Evolutionary conservation across 2,888 invertebrate genomes (phyloP).

Genomic region (Coleophora deauratella): DNA sequence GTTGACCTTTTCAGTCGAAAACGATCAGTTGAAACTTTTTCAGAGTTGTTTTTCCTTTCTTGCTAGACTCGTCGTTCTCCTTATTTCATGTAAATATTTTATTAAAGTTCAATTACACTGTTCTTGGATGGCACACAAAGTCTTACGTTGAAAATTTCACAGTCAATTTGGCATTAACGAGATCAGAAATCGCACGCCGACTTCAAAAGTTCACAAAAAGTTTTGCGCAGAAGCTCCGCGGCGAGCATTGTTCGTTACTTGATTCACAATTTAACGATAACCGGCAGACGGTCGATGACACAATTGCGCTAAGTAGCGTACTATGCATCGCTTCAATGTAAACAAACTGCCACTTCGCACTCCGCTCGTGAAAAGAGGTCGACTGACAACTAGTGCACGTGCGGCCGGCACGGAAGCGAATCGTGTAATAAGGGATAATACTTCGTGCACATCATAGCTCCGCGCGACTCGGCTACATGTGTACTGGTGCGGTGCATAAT

Average conservation of each 20-base stretch:
- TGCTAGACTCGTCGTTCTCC: background rate
- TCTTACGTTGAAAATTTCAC: constrained; percentile 27
- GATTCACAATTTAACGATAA: constrained; percentile 57
- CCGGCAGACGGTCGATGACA: constrained; percentile 62
- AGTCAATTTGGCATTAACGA: constrained; percentile 46
- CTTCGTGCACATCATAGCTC: constrained; percentile 71
- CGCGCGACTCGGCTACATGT: constrained; percentile 39
- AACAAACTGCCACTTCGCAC: constrained; percentile 62
- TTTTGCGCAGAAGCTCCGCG: constrained; percentile 45
- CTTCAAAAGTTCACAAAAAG: constrained; percentile 53
- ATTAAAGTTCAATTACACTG: no score
- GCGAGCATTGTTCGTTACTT: constrained; percentile 55
- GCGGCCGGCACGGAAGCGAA: constrained; percentile 61
- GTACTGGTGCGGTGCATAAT: constrained; percentile 63
- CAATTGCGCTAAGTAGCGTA: constrained; percentile 61
- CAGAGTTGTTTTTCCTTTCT: background rate
- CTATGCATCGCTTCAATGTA: constrained; percentile 66
- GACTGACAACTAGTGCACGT: constrained; percentile 60
- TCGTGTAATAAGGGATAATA: constrained; percentile 72
- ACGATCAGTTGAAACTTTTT: background rate
- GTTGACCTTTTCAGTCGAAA: background rate
- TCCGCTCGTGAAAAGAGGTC: constrained; percentile 61
- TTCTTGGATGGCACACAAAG: constrained; percentile 28
- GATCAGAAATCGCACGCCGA: constrained; percentile 35
- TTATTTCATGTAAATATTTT: background rate